phyloP scores from a whole-genome alignment of 2,797 vertebrate species.

The Melanotaenia maccullochi region DNA sequence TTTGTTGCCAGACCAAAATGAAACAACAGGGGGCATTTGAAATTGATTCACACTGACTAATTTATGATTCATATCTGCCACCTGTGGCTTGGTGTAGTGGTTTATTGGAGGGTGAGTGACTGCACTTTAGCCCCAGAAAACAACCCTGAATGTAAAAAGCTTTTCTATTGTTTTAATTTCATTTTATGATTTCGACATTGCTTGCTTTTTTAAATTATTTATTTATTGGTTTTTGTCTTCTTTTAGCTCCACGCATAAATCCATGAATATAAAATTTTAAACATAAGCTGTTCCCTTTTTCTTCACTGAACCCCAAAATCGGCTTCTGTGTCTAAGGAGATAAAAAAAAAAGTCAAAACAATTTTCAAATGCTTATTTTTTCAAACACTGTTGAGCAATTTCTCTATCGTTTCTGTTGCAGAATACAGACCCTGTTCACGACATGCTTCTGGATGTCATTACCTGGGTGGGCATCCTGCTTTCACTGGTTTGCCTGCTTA shows the following conservation, averaged over 20 bases:
- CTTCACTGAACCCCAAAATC: neutral
- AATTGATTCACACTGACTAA: slow-evolving; percentile 75
- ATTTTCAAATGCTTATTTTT: neutral
- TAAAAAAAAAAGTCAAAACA: neutral
- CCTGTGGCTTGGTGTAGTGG: slow-evolving; percentile 63
- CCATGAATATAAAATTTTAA: too few species aligned
- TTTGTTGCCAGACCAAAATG: slow-evolving; percentile 63
- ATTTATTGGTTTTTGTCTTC: slow-evolving; percentile 8
- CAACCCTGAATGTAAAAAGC: slow-evolving; percentile 40
- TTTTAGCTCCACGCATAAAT: slow-evolving; percentile 9
- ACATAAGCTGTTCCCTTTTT: neutral
- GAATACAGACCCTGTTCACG: slow-evolving; percentile 91
- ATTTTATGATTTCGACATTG: neutral
- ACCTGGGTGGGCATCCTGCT: slow-evolving; percentile 98
- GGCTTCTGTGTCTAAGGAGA: neutral
- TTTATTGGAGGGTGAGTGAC: slow-evolving; percentile 47
- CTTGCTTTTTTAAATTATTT: neutral
- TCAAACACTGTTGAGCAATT: neutral
- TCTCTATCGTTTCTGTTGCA: slow-evolving; percentile 60
- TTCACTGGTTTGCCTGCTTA: slow-evolving; percentile 96
- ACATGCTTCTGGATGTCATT: slow-evolving; percentile 95
- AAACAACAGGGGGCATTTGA: slow-evolving; percentile 62
- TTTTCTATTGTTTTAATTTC: slow-evolving; percentile 22
- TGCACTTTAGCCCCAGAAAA: slow-evolving; percentile 28
- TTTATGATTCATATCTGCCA: slow-evolving; percentile 76